Base-by-base conservation (phyloP, 2,888 invertebrate species). In the Meganola albula region DNA sequence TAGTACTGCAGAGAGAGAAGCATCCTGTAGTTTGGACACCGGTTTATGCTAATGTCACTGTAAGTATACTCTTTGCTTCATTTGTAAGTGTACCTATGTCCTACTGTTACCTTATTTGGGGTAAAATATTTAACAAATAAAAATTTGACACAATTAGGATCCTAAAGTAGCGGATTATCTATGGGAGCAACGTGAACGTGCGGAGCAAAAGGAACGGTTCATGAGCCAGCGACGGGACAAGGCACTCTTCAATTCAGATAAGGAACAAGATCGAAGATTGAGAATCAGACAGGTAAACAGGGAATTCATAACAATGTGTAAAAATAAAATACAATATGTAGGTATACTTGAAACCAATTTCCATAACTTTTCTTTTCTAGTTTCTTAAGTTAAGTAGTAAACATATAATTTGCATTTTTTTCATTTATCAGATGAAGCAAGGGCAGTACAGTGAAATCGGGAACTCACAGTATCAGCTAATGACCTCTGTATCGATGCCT, bases 1-100 rank as follows among this genome's bases (percentile, higher is more conserved):
- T 99, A 76, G 99, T 98, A 8, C 86, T 98, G 48, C 92, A 93
- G 50, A 88, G 93, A 28, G 91, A 91, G 39, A 89, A 92, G 48
- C 95, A 96, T 73, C 96, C 96, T 4, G 93, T 95, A n/a, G 92
- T 97, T 4, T 99, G 98, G 98, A 98, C 97, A 1, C 96, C 97
- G 6, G 96, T 98, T 9, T 98, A 98, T 72, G 96, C 96, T 10
- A 97, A 98, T 71, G 90, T 95, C 32, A 93, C 95, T 53, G 93
- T 93, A 80, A 86, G 88, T 49, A 31, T 33, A 31, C 4, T 25
- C 29, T 33, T 10, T 20, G 14, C 33, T 31, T 13, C 24, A 24
- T 36, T 37, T 31, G 34, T n/a, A n/a, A n/a, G n/a, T n/a, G n/a
- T n/a, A n/a, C n/a, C n/a, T n/a, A n/a, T n/a, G n/a, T n/a, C n/a